phyloP scores from a whole-genome alignment of 2,113 vertebrate genomes.

The Varanus komodoensis region DNA sequence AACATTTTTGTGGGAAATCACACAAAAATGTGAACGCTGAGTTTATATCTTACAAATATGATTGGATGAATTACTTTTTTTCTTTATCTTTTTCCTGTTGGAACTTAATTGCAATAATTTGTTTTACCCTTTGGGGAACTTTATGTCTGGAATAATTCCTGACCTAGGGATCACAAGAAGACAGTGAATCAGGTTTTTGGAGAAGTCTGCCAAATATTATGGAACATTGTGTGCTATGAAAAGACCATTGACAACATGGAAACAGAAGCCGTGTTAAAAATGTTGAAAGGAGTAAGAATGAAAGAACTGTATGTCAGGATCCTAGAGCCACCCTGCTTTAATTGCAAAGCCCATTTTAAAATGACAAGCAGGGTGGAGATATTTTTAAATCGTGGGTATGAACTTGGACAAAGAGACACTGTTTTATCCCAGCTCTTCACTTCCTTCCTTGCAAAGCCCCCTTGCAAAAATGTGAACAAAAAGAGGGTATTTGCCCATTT shows the following conservation, averaged over 20 bases:
- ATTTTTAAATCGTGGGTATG: conserved; percentile 58
- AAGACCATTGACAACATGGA: conserved; percentile 79
- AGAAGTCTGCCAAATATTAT: conserved; percentile 79
- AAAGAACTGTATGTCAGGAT: conserved; percentile 69
- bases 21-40: conserved; percentile 47
- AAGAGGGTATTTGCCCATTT: background rate
- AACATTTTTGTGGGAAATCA: conserved; percentile 45
- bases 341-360: conserved; percentile 62
- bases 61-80: conserved; percentile 51
- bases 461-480: conserved; percentile 53
- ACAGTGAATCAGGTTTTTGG: conserved; percentile 78
- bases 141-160: conserved; percentile 79
- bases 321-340: conserved; percentile 62
- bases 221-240: conserved; percentile 80
- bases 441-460: conserved; percentile 52
- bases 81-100: conserved; percentile 51
- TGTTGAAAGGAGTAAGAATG: conserved; percentile 69
- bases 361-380: conserved; percentile 60
- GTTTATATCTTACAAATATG: conserved; percentile 56
- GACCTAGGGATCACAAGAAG: conserved; percentile 78
- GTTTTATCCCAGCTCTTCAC: conserved; percentile 44
- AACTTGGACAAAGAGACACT: conserved; percentile 53
- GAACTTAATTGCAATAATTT: conserved; percentile 76
- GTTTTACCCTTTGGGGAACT: conserved; percentile 74
- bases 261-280: conserved; percentile 74